phyloP scores from a whole-genome alignment of 92 coral and sea anemone genomes.

The Epizoanthus rinbou region DNA sequence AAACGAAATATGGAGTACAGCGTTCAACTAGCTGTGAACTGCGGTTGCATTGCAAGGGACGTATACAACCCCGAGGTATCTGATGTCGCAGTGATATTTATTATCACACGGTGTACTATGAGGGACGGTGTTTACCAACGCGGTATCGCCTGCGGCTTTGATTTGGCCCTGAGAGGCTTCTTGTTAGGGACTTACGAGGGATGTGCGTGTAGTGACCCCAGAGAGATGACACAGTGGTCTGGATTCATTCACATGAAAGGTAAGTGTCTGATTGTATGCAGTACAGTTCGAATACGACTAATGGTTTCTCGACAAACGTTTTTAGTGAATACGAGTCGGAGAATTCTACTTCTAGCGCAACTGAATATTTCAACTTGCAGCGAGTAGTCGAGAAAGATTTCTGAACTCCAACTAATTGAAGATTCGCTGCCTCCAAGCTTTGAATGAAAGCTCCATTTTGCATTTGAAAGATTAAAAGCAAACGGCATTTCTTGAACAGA shows the following conservation, averaged over 20 bases:
- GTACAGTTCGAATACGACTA: too few species aligned
- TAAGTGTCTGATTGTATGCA: neutral
- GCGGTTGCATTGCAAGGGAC: conserved; percentile 51
- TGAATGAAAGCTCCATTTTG: too few species aligned
- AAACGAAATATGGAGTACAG: conserved; percentile 51
- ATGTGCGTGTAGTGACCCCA: conserved; percentile 57
- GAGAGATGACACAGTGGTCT: conserved; percentile 53
- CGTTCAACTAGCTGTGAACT: conserved; percentile 42
- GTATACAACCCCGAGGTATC: conserved; percentile 36
- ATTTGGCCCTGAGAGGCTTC: conserved; percentile 42
- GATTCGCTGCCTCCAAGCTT: too few species aligned
- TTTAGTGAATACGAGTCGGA: too few species aligned
- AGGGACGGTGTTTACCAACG: conserved; percentile 60
- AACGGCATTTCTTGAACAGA: too few species aligned
- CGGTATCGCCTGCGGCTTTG: conserved; percentile 61
- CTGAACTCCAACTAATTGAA: too few species aligned
- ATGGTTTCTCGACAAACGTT: too few species aligned
- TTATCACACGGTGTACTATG: conserved; percentile 50
- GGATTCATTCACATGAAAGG: conserved; percentile 59
- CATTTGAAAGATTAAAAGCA: too few species aligned
- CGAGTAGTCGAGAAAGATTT: too few species aligned
- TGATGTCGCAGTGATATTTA: conserved; percentile 43
- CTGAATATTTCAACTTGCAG: too few species aligned
- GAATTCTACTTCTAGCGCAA: too few species aligned
- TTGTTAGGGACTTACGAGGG: conserved; percentile 61